These are phyloP conservation scores for Ariopsis seemanni DNA, from an alignment of 2,113 vertebrate genomes.

Conservation along the genomic window DNA sequence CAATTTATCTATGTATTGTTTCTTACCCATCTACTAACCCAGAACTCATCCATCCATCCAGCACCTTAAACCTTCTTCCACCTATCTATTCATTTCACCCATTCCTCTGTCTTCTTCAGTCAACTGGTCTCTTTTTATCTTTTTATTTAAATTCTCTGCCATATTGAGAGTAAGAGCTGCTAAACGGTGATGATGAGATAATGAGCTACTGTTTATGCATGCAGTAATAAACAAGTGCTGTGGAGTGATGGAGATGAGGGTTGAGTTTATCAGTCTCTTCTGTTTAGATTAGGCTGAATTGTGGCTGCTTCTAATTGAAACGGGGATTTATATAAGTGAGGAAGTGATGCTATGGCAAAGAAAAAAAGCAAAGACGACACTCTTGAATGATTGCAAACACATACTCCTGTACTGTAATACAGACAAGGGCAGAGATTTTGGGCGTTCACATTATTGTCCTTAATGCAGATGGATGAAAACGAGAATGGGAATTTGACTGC, in stretches of 20 bases:
- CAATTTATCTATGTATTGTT: too few relatives aligned
- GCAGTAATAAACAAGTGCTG: constrained; percentile 55
- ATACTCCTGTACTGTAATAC: neutral
- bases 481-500: neutral
- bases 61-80: neutral
- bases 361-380: neutral
- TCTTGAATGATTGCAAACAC: constrained; percentile 25
- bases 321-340: constrained; percentile 35
- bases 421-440: neutral
- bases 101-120: neutral
- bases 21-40: neutral
- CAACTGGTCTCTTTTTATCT: neutral
- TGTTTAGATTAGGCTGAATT: constrained; percentile 66
- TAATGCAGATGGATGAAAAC: constrained; percentile 24
- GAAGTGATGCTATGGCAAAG: neutral
- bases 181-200: constrained; percentile 13
- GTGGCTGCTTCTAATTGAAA: constrained; percentile 58
- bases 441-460: neutral
- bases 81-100: neutral
- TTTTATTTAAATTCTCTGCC: constrained; percentile 12
- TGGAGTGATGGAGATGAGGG: constrained; percentile 49
- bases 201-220: constrained; percentile 28
- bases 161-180: neutral
- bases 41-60: neutral
- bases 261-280: constrained; percentile 52